Base-by-base conservation (phyloP, 1,140 invertebrate genomes). In the Caenorhabditis tropicalis region DNA sequence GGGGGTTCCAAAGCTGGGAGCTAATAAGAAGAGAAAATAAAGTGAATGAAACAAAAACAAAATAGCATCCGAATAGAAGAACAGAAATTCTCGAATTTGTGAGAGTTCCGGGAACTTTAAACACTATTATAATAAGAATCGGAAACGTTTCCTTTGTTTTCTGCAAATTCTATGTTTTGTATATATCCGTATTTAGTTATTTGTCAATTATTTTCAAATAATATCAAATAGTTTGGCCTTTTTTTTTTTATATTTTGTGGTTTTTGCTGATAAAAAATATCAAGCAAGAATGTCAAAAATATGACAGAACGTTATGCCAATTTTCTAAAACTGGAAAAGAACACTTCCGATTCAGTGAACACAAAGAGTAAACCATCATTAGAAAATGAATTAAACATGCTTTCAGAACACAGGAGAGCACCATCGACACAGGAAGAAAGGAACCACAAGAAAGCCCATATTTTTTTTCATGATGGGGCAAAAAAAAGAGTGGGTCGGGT, bases 11-110 rank as follows among this genome's bases (percentile, higher is more conserved):
- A 16, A 36, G 31, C 7, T 15, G 10, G 24, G 24, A 58, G 10
- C 7, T 12, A 12, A 19, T 19, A 24, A 10, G 31, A 9, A 39
- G n/a, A 43, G 43, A 21, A 27, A 56, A n/a, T 19, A 6, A 0
- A 51, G 19, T 51, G 24, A 29, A 43, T 74, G 65, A 74, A 74
- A 43, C 65, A 74, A 39, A 74, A 74, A 56, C 24, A 56, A 15
- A 39, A 65, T 36, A 36, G 36, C 58, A 65, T 36, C 29, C 21
- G 29, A 21, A 36, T 6, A 43, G 12, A 43, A 43, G 12, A 43
- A 43, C 39, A 12, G 16, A 65, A 36, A n/a, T 65, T 33, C 29
- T 19, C 16, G 21, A 58, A 58, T 29, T 58, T 24, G 9, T 58
- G 53, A 29, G 27, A 24, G 10, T 58, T 29, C 16, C 53, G 12